Percentiles rank a stretch among this genome's conserved stretches.
Conservation (phyloP, 2,888 invertebrate species). For the Melikaiella ostensackeni region DNA sequence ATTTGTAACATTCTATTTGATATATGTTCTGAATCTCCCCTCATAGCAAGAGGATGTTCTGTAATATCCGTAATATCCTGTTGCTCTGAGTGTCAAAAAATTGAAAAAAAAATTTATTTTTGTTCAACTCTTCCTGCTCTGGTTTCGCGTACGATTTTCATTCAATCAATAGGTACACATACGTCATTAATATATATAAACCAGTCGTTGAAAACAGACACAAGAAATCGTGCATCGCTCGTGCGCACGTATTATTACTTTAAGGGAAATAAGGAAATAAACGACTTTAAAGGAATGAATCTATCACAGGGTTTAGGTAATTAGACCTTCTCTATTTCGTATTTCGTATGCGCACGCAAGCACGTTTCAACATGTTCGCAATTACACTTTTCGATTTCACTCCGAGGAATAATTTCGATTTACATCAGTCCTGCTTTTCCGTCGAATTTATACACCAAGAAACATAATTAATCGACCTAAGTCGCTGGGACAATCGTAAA, state of each 20-base stretch:
- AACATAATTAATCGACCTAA: slow-evolving; percentile 23
- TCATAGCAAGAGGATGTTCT: too few relatives aligned
- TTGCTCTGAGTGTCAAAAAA: too few relatives aligned
- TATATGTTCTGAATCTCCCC: not conserved
- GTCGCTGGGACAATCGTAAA: slow-evolving; percentile 23
- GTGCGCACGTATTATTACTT: slow-evolving; percentile 26
- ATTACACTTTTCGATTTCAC: slow-evolving; percentile 32
- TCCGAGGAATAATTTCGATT: not conserved
- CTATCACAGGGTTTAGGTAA: slow-evolving; percentile 62
- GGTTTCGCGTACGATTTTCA: not conserved
- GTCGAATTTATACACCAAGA: slow-evolving; percentile 18
- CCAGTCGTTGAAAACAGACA: slow-evolving; percentile 4
- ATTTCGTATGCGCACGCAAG: slow-evolving; percentile 52
- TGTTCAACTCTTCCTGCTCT: not conserved
- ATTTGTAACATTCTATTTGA: not conserved
- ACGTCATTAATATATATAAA: not conserved
- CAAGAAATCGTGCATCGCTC: slow-evolving; percentile 9
- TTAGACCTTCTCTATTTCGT: slow-evolving; percentile 59
- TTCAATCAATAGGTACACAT: not conserved
- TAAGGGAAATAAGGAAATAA: slow-evolving; percentile 22
- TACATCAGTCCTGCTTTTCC: slow-evolving; percentile 13
- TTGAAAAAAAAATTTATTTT: not conserved
- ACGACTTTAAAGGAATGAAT: slow-evolving; percentile 48
- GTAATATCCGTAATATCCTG: too few relatives aligned
- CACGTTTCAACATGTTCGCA: slow-evolving; percentile 40